These are phyloP conservation scores for Nephotettix cincticeps DNA, from an alignment of 1,140 invertebrate genomes.

Conservation along the genomic window DNA sequence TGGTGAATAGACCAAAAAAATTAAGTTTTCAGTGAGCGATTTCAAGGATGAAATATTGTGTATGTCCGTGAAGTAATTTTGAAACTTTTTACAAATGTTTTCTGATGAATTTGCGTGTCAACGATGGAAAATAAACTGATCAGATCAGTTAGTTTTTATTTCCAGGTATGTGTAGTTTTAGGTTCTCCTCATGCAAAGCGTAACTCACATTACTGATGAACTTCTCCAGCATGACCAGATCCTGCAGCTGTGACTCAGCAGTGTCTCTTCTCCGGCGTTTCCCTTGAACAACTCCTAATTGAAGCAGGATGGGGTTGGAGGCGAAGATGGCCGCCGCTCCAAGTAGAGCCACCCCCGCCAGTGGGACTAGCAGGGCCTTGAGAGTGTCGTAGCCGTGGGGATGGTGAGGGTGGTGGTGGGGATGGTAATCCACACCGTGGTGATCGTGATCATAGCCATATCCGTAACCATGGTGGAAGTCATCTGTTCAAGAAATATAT, in stretches of 20 bases:
- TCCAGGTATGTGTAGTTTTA: too few relatives aligned
- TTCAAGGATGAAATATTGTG: too few relatives aligned
- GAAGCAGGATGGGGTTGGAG: conserved; percentile 72
- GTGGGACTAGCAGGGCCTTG: conserved; percentile 60
- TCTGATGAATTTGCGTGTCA: too few relatives aligned
- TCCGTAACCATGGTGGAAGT: not conserved
- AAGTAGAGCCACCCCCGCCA: conserved; percentile 73
- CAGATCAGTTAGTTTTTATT: too few relatives aligned
- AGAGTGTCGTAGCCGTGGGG: conserved; percentile 24
- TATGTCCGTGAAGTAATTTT: too few relatives aligned
- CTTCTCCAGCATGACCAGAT: conserved; percentile 31
- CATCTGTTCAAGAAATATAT: too few relatives aligned
- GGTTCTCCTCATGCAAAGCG: too few relatives aligned
- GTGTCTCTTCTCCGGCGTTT: conserved; percentile 43
- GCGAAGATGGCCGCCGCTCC: conserved; percentile 75
- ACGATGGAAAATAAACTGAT: too few relatives aligned
- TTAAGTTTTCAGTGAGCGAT: too few relatives aligned
- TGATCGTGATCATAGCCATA: not conserved
- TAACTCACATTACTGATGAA: conserved; percentile 34
- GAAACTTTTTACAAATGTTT: too few relatives aligned
- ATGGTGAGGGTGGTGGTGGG: conserved; percentile 6
- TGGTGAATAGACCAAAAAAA: too few relatives aligned
- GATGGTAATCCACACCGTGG: conserved; percentile 14
- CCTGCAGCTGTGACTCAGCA: not conserved
- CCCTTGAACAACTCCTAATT: conserved; percentile 64